A percentile compares a stretch with the other conserved stretches of the same genome.
These are phyloP conservation scores for Lithophane ornitopus DNA, from an alignment of 2,888 invertebrate genomes.

Conservation along the genomic window DNA sequence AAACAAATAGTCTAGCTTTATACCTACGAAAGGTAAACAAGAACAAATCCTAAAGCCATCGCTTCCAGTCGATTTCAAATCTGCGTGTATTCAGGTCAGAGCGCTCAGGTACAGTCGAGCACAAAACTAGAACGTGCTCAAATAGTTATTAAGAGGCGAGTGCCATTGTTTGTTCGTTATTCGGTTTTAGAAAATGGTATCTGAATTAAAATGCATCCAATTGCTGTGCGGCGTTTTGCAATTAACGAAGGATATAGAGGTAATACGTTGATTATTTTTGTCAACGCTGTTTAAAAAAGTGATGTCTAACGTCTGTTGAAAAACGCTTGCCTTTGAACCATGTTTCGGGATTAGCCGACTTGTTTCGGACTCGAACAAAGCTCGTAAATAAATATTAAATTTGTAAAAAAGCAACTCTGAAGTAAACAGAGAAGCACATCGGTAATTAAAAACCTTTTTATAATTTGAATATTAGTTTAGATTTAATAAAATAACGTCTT, in stretches of 20 bases:
- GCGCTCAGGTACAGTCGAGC: conserved; percentile 50
- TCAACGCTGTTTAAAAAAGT: too few relatives aligned
- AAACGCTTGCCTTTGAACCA: background rate
- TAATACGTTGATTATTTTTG: background rate
- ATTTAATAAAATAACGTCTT: background rate
- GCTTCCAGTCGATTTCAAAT: conserved; percentile 59
- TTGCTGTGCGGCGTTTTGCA: background rate
- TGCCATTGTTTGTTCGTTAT: conserved; percentile 48
- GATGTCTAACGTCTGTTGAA: background rate
- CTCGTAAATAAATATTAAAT: background rate
- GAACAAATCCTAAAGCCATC: conserved; percentile 38
- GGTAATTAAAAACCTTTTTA: background rate
- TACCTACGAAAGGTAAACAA: conserved; percentile 10
- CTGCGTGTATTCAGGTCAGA: conserved; percentile 59
- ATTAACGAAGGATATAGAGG: background rate
- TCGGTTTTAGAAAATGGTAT: conserved; percentile 20
- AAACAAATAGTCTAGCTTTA: background rate
- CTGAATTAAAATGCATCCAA: background rate
- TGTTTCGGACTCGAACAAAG: background rate
- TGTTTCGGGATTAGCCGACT: background rate
- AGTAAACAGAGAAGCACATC: background rate
- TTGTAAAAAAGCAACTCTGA: background rate
- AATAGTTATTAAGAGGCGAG: conserved; percentile 51
- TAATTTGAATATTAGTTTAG: background rate
- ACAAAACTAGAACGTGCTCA: conserved; percentile 42